Conservation (phyloP, 2,113 vertebrate genomes). For the Chionomys nivalis region DNA sequence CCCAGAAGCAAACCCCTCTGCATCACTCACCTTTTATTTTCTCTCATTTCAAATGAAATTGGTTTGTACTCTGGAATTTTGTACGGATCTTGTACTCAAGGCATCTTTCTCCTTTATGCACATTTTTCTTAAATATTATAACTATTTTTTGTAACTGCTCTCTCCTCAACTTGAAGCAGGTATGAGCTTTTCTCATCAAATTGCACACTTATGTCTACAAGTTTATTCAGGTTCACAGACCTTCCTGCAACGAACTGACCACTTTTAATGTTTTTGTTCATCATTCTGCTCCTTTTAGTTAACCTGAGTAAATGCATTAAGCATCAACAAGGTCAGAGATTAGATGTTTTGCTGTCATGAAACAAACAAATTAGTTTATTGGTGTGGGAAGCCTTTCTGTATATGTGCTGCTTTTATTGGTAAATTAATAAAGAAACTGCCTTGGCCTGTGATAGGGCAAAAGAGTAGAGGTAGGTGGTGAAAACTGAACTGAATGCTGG, state of each 20-base stretch:
- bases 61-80: neutral
- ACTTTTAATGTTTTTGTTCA: neutral
- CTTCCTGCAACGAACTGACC: too few relatives aligned
- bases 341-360: neutral
- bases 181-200: too few relatives aligned
- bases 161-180: neutral
- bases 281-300: neutral
- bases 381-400: too few relatives aligned
- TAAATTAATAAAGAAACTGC: too few relatives aligned
- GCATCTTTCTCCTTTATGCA: neutral
- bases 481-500: too few relatives aligned
- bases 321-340: neutral
- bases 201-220: neutral
- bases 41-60: neutral
- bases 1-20: neutral
- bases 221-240: neutral
- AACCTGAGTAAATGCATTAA: neutral
- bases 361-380: neutral
- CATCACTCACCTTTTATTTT: neutral
- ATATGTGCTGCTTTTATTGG: too few relatives aligned
- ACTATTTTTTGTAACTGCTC: neutral
- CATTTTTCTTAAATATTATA: neutral
- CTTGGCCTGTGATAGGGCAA: too few relatives aligned
- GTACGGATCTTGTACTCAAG: neutral
- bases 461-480: too few relatives aligned